Evolutionary conservation across 2,888 invertebrate genomes (phyloP).

Genomic region (Amiota mariae): DNA sequence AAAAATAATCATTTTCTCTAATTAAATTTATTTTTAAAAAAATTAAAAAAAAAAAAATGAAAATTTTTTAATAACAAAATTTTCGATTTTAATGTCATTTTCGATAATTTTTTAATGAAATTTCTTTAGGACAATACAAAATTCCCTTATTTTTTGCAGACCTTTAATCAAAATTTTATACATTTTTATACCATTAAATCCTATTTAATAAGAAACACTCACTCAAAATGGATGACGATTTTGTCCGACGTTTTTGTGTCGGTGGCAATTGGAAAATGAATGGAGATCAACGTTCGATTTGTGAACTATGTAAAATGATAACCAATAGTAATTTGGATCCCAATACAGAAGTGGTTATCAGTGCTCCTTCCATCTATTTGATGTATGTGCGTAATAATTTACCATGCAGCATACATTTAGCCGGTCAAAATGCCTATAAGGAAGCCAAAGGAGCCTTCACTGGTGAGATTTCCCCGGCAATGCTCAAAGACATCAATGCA

Average conservation of each 20-base stretch:
- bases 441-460: slow-evolving; percentile 94
- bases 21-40: neutral
- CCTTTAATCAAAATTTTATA: neutral
- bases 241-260: slow-evolving; percentile 95
- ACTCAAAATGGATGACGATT: slow-evolving; percentile 60
- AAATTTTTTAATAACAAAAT: neutral
- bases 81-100: neutral
- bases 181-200: slow-evolving; percentile 38
- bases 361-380: slow-evolving; percentile 91
- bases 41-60: neutral
- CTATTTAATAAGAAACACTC: no score
- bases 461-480: slow-evolving; percentile 96
- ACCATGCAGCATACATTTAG: slow-evolving; percentile 83
- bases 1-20: no score
- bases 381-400: slow-evolving; percentile 81
- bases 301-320: slow-evolving; percentile 85
- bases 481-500: slow-evolving; percentile 93
- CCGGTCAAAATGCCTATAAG: slow-evolving; percentile 92
- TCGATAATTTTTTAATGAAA: no score
- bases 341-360: slow-evolving; percentile 91
- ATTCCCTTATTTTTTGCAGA: neutral
- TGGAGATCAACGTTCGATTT: slow-evolving; percentile 88
- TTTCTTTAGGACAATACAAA: neutral
- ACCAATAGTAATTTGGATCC: slow-evolving; percentile 84
- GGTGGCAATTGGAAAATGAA: slow-evolving; percentile 99